A percentile compares a stretch with the other conserved stretches of the same genome.
Conservation (phyloP, 2,797 vertebrate species). For the Aselliscus stoliczkanus region DNA sequence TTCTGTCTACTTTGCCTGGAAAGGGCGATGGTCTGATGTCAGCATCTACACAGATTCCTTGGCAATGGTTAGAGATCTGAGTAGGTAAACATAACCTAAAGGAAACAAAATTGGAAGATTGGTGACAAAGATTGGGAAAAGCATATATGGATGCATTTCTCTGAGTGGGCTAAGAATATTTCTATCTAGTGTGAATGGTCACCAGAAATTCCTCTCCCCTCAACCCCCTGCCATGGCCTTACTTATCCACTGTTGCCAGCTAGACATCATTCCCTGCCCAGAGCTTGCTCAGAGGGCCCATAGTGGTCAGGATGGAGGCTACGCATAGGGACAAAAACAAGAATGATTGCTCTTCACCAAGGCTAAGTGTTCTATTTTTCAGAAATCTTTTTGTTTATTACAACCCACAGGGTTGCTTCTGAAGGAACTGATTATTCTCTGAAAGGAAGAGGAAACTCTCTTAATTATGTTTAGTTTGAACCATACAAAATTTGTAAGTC, state of each 20-base stretch:
- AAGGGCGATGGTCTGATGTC: not conserved
- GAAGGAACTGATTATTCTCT: slow-evolving; percentile 31
- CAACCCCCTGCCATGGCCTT: not conserved
- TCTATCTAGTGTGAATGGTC: not conserved
- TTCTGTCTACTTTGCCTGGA: not conserved
- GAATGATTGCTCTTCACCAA: not conserved
- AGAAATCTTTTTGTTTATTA: slow-evolving; percentile 35
- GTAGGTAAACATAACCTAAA: not conserved
- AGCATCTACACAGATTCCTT: not conserved
- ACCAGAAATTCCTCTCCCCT: not conserved
- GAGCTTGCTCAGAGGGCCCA: not conserved
- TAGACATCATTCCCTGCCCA: not conserved
- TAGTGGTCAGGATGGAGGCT: not conserved
- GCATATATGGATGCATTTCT: not conserved
- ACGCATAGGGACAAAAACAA: not conserved
- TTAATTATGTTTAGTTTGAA: slow-evolving; percentile 50
- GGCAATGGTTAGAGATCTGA: not conserved
- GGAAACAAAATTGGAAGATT: not conserved
- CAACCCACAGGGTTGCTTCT: not conserved
- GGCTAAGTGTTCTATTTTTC: slow-evolving; percentile 19
- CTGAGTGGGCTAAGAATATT: not conserved
- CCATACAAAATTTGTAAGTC: not conserved
- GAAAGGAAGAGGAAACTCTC: slow-evolving; percentile 20
- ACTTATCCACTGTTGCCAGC: not conserved
- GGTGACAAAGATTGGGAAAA: not conserved